Evolutionary conservation across 2,888 invertebrate genomes (phyloP), one percentile per base, ranked within the genome.

Genomic region (Diploptera punctata): DNA sequence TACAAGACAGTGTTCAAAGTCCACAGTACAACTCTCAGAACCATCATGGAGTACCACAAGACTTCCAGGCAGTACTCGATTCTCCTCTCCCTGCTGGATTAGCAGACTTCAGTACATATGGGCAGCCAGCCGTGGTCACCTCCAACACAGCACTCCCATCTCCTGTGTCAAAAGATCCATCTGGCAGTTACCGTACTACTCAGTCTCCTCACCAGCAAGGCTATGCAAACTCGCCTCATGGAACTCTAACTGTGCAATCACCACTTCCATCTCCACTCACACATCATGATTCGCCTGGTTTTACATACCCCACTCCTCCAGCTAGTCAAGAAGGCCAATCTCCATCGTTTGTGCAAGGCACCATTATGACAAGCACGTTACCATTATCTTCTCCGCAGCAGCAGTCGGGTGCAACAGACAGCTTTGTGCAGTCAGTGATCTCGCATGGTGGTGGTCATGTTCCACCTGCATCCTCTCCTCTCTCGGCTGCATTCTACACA

Each of bases 231-330:
- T 74, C 74, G 3, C 74, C 74, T 19, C 74, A 69, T 33, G 68
- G 70, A 76, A 54, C 77, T 75, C 74, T 70, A 76, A 74, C 82
- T 24, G 81, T 81, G n/a, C 82, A 81, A 68, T 83, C 81, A 70
- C 74, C 71, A 73, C 81, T 79, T 19, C 83, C 80, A 71, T 82
- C 81, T 78, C 83, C 82, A 52, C 83, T 82, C 77, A 79, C 74
- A 77, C 84, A 3, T 86, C 86, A 5, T 0, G 88, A 88, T 73
- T 92, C 92, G n/a, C 92, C 92, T 0, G 90, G 91, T 44, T 87
- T 94, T 78, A 89, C 93, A 24, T 95, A 94, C 80, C 94, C 95
- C 2, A 95, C 95, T 9, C 95, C 95, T 24, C 94, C 95, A 3
- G 94, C 94, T 1, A 94, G 94, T 77, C 94, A 94, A 78, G 94